Evolutionary conservation across 2,888 invertebrate species (phyloP).

Genomic region (Petrolisthes manimaculis): DNA sequence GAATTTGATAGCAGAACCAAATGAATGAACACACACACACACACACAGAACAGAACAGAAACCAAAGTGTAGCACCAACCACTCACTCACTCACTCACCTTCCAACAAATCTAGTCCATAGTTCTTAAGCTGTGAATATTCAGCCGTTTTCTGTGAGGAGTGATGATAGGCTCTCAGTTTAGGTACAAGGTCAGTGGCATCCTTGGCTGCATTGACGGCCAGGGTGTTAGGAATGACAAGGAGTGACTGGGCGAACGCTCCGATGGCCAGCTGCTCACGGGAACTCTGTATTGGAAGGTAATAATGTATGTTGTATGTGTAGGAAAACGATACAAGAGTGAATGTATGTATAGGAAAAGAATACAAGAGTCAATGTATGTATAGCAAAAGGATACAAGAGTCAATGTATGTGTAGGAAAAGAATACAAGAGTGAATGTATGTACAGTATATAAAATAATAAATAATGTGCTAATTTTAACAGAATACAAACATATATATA

Average conservation of each 20-base stretch:
- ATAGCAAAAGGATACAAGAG: background rate
- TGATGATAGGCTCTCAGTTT: conserved; percentile 98
- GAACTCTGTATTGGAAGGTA: conserved; percentile 69
- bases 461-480: no score
- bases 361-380: background rate
- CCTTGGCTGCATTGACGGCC: conserved; percentile 75
- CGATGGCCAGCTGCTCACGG: conserved; percentile 93
- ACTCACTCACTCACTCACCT: conserved; percentile 72
- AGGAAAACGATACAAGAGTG: no score
- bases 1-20: background rate
- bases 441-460: no score
- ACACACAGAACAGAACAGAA: background rate
- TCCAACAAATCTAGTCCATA: conserved; percentile 88
- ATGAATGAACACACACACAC: background rate
- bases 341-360: no score
- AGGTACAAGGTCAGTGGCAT: conserved; percentile 95
- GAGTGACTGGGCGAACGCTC: conserved; percentile 82
- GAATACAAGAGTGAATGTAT: no score
- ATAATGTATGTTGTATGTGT: no score
- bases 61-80: background rate
- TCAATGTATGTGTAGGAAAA: no score
- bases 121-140: conserved; percentile 63
- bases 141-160: conserved; percentile 87
- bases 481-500: no score
- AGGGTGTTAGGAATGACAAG: conserved; percentile 92